Conservation (phyloP, 2,113 vertebrate species). For the Catagonus wagneri region DNA sequence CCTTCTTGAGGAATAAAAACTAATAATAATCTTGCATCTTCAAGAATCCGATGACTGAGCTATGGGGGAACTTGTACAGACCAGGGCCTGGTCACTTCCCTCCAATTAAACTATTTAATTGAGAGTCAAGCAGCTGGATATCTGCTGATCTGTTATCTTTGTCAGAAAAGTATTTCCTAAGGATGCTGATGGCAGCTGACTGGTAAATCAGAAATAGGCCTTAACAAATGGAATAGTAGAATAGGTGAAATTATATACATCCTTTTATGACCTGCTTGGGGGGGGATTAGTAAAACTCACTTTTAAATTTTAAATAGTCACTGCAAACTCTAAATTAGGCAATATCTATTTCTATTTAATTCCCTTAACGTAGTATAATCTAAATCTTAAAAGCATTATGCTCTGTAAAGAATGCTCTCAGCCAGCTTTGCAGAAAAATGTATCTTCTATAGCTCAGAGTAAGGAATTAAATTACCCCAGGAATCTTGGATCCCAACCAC, state of each 20-base stretch:
- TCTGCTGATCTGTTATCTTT: slow-evolving; percentile 1
- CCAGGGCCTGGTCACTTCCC: background rate
- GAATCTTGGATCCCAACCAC: slow-evolving; percentile 25
- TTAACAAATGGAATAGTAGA: slow-evolving; percentile 37
- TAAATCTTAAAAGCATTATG: slow-evolving; percentile 65
- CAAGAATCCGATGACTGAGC: slow-evolving; percentile 82
- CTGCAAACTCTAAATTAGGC: slow-evolving; percentile 59
- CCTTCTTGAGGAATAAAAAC: slow-evolving; percentile 45
- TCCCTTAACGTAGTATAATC: slow-evolving; percentile 58
- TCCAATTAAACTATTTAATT: background rate
- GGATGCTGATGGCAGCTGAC: slow-evolving; percentile 25
- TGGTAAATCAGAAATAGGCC: slow-evolving; percentile 59
- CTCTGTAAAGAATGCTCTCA: slow-evolving; percentile 75
- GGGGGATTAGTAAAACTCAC: background rate
- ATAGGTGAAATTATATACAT: background rate
- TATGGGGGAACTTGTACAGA: slow-evolving; percentile 72
- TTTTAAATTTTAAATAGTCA: slow-evolving; percentile 58
- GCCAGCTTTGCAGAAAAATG: slow-evolving; percentile 68
- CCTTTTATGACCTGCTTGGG: background rate
- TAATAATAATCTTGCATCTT: slow-evolving; percentile 68
- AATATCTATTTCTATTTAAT: slow-evolving; percentile 73
- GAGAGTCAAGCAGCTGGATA: background rate
- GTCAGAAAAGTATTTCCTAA: slow-evolving; percentile 35
- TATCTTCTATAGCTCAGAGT: slow-evolving; percentile 68
- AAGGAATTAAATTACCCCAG: slow-evolving; percentile 56